These are phyloP conservation scores for Marasmarcha lunaedactyla DNA, from an alignment of 2,888 invertebrate species.

Conservation along the genomic window DNA sequence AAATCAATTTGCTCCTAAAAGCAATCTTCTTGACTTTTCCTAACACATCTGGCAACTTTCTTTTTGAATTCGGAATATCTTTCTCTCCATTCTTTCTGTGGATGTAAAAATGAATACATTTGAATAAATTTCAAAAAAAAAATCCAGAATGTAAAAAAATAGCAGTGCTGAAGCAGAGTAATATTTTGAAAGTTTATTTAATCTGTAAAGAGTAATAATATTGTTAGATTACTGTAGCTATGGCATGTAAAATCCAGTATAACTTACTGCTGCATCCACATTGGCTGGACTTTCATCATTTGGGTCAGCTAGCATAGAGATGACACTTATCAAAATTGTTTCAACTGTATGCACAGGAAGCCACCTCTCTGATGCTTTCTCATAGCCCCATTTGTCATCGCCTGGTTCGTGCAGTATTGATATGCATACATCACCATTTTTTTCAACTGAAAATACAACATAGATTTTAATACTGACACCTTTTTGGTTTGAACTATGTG, in stretches of 20 bases:
- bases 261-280: constrained; percentile 96
- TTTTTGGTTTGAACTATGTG: background rate
- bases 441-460: constrained; percentile 86
- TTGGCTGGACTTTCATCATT: constrained; percentile 99
- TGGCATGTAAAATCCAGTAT: background rate
- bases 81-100: constrained; percentile 99
- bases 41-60: constrained; percentile 97
- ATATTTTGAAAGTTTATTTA: too few relatives aligned
- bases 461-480: constrained; percentile 2
- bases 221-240: too few relatives aligned
- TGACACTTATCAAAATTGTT: constrained; percentile 98
- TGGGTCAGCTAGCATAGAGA: constrained; percentile 99
- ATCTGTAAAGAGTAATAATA: too few relatives aligned
- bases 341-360: constrained; percentile 98
- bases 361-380: constrained; percentile 98
- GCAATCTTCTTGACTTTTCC: constrained; percentile 99
- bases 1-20: constrained; percentile 73
- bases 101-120: constrained; percentile 42
- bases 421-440: constrained; percentile 97
- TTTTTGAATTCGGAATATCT: constrained; percentile 96
- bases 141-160: background rate
- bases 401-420: constrained; percentile 99
- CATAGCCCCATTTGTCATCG: constrained; percentile 98
- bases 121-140: constrained; percentile 10
- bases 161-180: background rate